Conservation (phyloP, 2,888 invertebrate genomes). For the Drosophila pegasa region DNA sequence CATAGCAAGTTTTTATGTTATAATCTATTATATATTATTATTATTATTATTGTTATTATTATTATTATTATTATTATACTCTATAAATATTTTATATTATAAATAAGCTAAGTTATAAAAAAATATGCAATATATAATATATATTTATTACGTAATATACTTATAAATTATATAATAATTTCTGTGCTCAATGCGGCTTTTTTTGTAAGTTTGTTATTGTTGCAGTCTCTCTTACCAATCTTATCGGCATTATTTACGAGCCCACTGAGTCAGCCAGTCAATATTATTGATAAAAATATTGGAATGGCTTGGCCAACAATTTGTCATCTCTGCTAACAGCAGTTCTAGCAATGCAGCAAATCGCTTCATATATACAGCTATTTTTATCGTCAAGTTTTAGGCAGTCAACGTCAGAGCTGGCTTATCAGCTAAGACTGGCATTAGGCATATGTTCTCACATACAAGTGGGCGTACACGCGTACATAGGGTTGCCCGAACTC, state of each 20-base stretch:
- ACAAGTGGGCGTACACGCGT: neutral
- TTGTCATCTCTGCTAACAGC: neutral
- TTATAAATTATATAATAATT: neutral
- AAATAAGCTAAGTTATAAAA: neutral
- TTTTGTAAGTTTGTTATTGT: neutral
- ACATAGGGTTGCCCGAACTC: neutral
- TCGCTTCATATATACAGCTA: neutral
- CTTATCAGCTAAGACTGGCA: slow-evolving; percentile 6
- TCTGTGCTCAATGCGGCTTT: neutral
- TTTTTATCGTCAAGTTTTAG: neutral
- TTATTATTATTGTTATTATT: too few species aligned
- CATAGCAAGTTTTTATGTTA: too few species aligned
- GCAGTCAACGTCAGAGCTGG: slow-evolving; percentile 3
- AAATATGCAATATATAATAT: neutral
- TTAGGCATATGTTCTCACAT: neutral
- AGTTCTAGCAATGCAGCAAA: neutral
- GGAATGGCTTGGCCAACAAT: neutral
- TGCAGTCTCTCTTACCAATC: neutral
- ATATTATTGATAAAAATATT: slow-evolving; percentile 4
- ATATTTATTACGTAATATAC: neutral
- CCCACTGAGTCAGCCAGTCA: slow-evolving; percentile 6
- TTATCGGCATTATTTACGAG: slow-evolving; percentile 3
- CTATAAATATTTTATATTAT: too few species aligned
- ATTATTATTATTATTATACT: too few species aligned
- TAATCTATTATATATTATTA: too few species aligned